Percentiles rank a stretch among this genome's conserved stretches.
Evolutionary conservation across 2,888 invertebrate genomes (phyloP).

Genomic region (Rhopalosiphum nymphaeae): DNA sequence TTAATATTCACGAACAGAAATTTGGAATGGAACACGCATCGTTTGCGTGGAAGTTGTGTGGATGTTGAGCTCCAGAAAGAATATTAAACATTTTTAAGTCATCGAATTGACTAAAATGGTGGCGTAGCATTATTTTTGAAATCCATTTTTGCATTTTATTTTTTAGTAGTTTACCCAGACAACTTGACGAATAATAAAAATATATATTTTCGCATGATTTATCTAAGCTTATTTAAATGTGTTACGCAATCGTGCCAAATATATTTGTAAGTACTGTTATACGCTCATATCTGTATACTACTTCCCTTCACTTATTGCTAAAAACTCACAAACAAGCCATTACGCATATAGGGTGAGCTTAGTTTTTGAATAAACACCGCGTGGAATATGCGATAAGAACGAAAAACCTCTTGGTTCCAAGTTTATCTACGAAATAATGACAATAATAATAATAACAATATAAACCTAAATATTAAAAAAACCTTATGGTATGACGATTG

Average conservation of each 20-base stretch:
- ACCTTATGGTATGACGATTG: not conserved
- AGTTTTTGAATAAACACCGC: slow-evolving; percentile 61
- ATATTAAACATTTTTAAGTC: slow-evolving; percentile 48
- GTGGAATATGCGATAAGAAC: slow-evolving; percentile 61
- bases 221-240: slow-evolving; percentile 48
- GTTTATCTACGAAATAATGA: slow-evolving; percentile 34
- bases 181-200: slow-evolving; percentile 43
- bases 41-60: not conserved
- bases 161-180: not conserved
- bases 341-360: slow-evolving; percentile 35
- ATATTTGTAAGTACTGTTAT: slow-evolving; percentile 28
- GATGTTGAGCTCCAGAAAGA: not conserved
- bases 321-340: slow-evolving; percentile 42
- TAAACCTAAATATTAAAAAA: not conserved
- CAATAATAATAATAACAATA: slow-evolving; percentile 18
- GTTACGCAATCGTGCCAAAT: slow-evolving; percentile 4
- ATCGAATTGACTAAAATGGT: not conserved
- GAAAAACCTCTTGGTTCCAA: slow-evolving; percentile 15
- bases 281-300: not conserved
- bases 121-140: slow-evolving; percentile 1
- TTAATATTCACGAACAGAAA: not conserved
- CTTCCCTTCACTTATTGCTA: not conserved
- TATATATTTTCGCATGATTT: slow-evolving; percentile 46
- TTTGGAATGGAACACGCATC: not conserved
- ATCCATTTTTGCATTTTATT: slow-evolving; percentile 15